phyloP scores from a whole-genome alignment of 2,888 invertebrate species.

The Steinernema scapterisci region DNA sequence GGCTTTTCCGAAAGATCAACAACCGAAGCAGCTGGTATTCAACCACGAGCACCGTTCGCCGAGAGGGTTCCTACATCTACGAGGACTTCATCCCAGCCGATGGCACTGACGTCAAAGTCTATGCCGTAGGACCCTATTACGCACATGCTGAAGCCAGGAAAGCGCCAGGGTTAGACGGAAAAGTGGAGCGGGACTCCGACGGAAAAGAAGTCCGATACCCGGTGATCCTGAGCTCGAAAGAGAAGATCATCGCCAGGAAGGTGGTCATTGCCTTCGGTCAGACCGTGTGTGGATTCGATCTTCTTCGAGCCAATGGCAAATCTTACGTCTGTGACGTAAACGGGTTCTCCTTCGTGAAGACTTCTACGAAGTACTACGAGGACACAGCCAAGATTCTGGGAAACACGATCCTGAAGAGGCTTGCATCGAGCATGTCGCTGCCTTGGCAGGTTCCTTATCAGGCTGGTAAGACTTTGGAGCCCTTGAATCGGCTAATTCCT shows the following conservation, averaged over 20 bases:
- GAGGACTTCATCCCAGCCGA: slow-evolving; percentile 99
- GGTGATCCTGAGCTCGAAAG: slow-evolving; percentile 92
- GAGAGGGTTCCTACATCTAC: slow-evolving; percentile 97
- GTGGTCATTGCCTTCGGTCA: slow-evolving; percentile 82
- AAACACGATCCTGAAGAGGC: slow-evolving; percentile 91
- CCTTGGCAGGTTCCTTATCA: slow-evolving; percentile 97
- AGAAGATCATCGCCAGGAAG: slow-evolving; percentile 95
- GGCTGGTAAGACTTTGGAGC: slow-evolving; percentile 44
- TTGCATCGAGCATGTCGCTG: slow-evolving; percentile 92
- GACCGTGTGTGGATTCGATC: slow-evolving; percentile 98
- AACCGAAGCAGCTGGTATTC: slow-evolving; percentile 98
- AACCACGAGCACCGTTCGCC: slow-evolving; percentile 85
- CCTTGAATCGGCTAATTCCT: background rate
- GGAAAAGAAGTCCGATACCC: slow-evolving; percentile 97
- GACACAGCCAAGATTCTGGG: slow-evolving; percentile 97
- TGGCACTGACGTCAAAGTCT: slow-evolving; percentile 84
- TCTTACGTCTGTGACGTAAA: slow-evolving; percentile 98
- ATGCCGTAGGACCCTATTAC: slow-evolving; percentile 98
- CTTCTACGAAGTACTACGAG: slow-evolving; percentile 98
- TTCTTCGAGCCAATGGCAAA: slow-evolving; percentile 92
- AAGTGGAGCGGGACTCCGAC: slow-evolving; percentile 80
- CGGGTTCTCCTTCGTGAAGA: slow-evolving; percentile 99
- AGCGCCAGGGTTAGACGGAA: slow-evolving; percentile 93
- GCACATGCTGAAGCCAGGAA: slow-evolving; percentile 95
- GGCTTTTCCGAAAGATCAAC: slow-evolving; percentile 97